phyloP scores from a whole-genome alignment of 2,113 vertebrate genomes.

The Oxyruncus cristatus region DNA sequence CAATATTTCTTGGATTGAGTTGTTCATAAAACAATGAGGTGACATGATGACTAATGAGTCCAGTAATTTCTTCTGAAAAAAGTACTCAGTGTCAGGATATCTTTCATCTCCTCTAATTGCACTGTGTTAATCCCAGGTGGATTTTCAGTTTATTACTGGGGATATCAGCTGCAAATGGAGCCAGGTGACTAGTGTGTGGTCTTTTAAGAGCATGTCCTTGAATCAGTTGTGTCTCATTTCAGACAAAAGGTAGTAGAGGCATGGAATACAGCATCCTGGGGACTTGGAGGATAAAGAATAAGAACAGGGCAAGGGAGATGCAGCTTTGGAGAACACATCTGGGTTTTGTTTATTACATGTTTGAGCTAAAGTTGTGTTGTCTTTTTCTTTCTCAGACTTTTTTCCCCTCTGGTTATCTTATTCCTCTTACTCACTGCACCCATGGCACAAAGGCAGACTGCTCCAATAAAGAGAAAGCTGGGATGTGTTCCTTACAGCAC shows the following conservation, averaged over 20 bases:
- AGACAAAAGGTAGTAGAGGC: neutral
- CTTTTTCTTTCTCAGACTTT: slow-evolving; percentile 75
- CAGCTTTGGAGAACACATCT: neutral
- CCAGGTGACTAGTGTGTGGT: neutral
- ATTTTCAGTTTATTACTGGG: neutral
- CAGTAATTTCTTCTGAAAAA: neutral
- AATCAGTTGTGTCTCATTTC: neutral
- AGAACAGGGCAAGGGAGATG: neutral
- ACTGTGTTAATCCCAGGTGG: neutral
- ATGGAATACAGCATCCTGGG: neutral
- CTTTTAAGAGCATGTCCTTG: neutral
- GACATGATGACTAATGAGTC: neutral
- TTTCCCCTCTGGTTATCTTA: slow-evolving; percentile 88
- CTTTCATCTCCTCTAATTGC: neutral
- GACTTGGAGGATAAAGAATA: neutral
- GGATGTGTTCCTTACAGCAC: slow-evolving; percentile 71
- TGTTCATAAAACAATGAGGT: neutral
- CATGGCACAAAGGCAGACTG: slow-evolving; percentile 69
- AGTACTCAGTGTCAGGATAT: neutral
- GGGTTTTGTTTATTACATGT: neutral
- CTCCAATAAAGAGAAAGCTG: slow-evolving; percentile 65
- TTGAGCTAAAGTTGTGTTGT: neutral
- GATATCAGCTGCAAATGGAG: neutral
- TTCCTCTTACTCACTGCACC: slow-evolving; percentile 85
- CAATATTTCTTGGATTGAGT: too few relatives aligned